A percentile compares a stretch with the other conserved stretches of the same genome.
phyloP scores from a whole-genome alignment of 2,113 vertebrate species.

The Microcebus murinus region DNA sequence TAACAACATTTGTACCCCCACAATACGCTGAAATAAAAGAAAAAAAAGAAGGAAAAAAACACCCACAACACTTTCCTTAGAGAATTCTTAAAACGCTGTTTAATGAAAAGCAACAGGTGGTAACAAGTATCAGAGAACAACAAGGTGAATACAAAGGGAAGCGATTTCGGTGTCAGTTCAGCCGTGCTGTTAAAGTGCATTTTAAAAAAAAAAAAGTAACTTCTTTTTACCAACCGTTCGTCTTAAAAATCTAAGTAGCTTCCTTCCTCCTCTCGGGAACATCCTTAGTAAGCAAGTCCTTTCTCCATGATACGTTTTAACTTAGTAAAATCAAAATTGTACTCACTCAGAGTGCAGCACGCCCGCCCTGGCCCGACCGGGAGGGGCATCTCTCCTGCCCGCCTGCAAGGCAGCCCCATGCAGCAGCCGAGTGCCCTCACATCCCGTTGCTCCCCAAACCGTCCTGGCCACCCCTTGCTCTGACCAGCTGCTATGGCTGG shows the following conservation, averaged over 20 bases:
- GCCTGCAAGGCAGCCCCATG: not conserved
- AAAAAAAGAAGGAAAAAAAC: too few species aligned
- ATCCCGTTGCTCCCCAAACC: not conserved
- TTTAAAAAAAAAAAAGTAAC: not conserved
- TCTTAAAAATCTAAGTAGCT: not conserved
- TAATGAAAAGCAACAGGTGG: constrained; percentile 18
- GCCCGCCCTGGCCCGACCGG: not conserved
- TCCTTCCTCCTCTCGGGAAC: not conserved
- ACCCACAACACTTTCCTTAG: not conserved
- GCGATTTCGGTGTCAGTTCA: not conserved
- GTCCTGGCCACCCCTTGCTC: not conserved
- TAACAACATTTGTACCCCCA: too few species aligned
- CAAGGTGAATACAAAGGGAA: not conserved
- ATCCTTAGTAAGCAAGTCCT: not conserved
- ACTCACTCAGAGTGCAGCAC: not conserved
- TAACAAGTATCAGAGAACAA: not conserved
- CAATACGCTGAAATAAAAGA: too few species aligned
- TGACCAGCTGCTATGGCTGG: not conserved
- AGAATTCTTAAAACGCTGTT: not conserved
- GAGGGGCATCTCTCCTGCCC: not conserved
- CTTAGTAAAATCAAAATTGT: not conserved
- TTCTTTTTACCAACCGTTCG: not conserved
- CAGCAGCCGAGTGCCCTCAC: not conserved
- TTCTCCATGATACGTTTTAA: too few species aligned
- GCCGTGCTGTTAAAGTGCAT: not conserved